Evolutionary conservation across 2,113 vertebrate genomes (phyloP).

Genomic region (Crotalus viridis): DNA sequence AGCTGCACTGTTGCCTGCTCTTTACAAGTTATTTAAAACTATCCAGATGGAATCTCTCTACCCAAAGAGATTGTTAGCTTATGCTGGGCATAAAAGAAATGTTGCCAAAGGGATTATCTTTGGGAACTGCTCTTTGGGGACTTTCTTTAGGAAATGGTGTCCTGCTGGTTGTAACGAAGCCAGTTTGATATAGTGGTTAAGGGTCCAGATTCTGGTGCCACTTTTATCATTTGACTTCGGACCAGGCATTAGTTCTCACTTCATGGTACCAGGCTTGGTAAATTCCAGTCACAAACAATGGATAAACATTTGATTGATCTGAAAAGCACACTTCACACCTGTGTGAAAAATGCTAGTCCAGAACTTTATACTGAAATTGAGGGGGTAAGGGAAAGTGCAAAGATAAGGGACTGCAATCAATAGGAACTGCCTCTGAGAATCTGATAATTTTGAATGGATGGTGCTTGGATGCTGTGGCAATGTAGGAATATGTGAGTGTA

Average conservation of each 20-base stretch:
- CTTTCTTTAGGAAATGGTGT: not conserved
- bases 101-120: not conserved
- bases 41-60: not conserved
- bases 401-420: not conserved
- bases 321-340: no score
- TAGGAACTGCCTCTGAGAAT: not conserved
- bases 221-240: no score
- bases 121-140: not conserved
- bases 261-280: no score
- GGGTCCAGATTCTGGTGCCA: no score
- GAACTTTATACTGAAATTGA: not conserved
- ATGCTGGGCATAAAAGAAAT: not conserved
- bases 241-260: no score
- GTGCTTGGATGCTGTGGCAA: not conserved
- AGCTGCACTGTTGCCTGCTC: not conserved
- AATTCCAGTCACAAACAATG: no score
- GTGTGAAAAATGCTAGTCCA: no score
- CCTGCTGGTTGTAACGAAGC: not conserved
- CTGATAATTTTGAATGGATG: not conserved
- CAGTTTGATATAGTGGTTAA: no score
- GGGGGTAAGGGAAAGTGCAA: not conserved
- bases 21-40: not conserved
- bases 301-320: no score
- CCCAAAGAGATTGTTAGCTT: not conserved
- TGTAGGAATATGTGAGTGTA: not conserved